Percentiles rank a stretch among this genome's conserved stretches.
Conservation (phyloP, 2,797 vertebrate species). For the Avahi laniger region DNA sequence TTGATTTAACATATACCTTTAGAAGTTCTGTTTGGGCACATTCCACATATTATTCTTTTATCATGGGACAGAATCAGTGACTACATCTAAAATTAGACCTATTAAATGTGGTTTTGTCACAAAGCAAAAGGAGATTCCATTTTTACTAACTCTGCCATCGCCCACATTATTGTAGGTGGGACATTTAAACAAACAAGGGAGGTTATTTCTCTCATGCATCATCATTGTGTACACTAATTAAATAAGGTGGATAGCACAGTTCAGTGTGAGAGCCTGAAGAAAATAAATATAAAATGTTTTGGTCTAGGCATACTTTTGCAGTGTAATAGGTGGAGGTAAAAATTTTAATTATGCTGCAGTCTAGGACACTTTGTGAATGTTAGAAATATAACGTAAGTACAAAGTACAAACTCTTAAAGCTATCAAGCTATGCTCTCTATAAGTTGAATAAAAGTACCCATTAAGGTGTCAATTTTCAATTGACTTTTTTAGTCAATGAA, state of each 20-base stretch:
- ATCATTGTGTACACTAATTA: background rate
- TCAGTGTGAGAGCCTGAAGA: background rate
- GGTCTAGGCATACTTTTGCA: background rate
- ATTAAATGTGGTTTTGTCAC: conserved; percentile 82
- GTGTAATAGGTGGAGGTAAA: background rate
- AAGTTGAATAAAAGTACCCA: background rate
- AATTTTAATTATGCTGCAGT: background rate
- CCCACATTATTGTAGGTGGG: conserved; percentile 64
- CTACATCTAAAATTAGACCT: conserved; percentile 82
- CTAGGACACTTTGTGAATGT: background rate
- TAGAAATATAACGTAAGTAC: background rate
- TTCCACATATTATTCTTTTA: conserved; percentile 78
- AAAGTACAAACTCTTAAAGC: conserved; percentile 11
- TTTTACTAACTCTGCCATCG: conserved; percentile 65
- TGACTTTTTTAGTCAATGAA: conserved; percentile 36
- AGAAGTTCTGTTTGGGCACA: conserved; percentile 80
- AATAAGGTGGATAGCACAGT: background rate
- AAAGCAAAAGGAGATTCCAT: conserved; percentile 71
- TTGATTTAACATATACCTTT: conserved; percentile 76
- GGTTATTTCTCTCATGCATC: conserved; percentile 36
- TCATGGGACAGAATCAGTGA: conserved; percentile 81
- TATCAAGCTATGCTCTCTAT: background rate
- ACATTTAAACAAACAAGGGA: conserved; percentile 67
- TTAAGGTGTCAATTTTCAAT: conserved; percentile 23
- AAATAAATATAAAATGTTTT: background rate